Evolutionary conservation across 2,888 invertebrate species (phyloP).

Genomic region (Podabrus alpinus): DNA sequence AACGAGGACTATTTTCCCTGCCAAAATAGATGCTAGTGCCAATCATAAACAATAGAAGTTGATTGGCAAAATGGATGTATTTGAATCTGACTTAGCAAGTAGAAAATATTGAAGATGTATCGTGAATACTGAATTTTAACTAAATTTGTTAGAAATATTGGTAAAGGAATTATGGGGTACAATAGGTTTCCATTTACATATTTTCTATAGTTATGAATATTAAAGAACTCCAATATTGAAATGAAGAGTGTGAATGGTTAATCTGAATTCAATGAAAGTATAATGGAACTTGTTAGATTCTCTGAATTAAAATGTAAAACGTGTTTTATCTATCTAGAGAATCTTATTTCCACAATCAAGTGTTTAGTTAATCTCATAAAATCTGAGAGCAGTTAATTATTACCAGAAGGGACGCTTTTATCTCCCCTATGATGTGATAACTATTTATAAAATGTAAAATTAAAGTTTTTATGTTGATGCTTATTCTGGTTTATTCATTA

Average conservation of each 20-base stretch:
- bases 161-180: neutral
- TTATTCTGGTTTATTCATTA: neutral
- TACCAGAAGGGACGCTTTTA: neutral
- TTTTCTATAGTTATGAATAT: constrained; percentile 22
- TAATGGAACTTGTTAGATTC: constrained; percentile 6
- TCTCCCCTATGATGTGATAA: neutral
- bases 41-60: constrained; percentile 31
- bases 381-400: constrained; percentile 4
- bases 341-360: constrained; percentile 24
- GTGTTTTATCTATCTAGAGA: constrained; percentile 22
- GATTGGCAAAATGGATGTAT: constrained; percentile 28
- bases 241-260: constrained; percentile 3
- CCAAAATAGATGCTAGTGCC: constrained; percentile 23
- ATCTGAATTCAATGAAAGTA: constrained; percentile 16
- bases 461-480: neutral
- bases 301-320: constrained; percentile 22
- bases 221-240: constrained; percentile 9
- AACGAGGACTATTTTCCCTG: constrained; percentile 28
- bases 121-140: neutral
- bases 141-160: neutral
- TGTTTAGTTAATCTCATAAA: constrained; percentile 27
- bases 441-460: neutral
- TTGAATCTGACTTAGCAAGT: constrained; percentile 4
- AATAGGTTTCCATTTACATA: constrained; percentile 18
- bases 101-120: constrained; percentile 20